Evolutionary conservation across 2,888 invertebrate genomes (phyloP).

Genomic region (Eristalis arbustorum): DNA sequence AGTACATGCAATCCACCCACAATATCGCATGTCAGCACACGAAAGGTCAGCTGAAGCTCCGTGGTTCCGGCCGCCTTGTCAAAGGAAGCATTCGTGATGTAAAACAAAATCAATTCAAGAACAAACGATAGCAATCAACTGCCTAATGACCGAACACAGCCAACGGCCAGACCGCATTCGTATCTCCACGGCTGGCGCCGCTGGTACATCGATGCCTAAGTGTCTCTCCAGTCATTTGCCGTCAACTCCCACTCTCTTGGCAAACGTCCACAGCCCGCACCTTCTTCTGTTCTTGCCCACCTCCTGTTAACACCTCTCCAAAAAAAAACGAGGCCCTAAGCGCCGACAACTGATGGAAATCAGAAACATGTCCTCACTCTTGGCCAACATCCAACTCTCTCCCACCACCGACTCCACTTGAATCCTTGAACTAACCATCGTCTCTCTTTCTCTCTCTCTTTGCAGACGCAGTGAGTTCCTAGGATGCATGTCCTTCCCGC

Average conservation of each 20-base stretch:
- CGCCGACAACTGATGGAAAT: not conserved
- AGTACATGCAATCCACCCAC: not conserved
- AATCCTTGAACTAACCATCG: constrained; percentile 15
- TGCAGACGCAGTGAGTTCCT: constrained; percentile 95
- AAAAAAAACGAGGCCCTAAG: too few species aligned
- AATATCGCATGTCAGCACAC: constrained; percentile 15
- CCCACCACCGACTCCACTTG: not conserved
- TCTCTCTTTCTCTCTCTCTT: constrained; percentile 79
- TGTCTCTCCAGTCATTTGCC: not conserved
- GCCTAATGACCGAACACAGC: not conserved
- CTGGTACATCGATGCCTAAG: not conserved
- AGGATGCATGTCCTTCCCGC: constrained; percentile 95
- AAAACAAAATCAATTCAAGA: not conserved
- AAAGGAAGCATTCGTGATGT: constrained; percentile 1
- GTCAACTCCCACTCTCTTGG: not conserved
- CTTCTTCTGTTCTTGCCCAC: not conserved
- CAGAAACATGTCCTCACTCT: constrained; percentile 7
- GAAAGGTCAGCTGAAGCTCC: constrained; percentile 35
- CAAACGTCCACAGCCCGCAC: not conserved
- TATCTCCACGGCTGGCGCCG: not conserved
- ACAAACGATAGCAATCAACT: too few species aligned
- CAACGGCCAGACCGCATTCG: not conserved
- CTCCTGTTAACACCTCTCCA: constrained; percentile 10
- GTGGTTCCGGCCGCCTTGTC: constrained; percentile 1
- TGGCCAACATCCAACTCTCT: constrained; percentile 12